Evolutionary conservation across 2,113 vertebrate genomes (phyloP), one percentile per base, ranked within the genome.

Genomic region (Gallinago jamesoni): DNA sequence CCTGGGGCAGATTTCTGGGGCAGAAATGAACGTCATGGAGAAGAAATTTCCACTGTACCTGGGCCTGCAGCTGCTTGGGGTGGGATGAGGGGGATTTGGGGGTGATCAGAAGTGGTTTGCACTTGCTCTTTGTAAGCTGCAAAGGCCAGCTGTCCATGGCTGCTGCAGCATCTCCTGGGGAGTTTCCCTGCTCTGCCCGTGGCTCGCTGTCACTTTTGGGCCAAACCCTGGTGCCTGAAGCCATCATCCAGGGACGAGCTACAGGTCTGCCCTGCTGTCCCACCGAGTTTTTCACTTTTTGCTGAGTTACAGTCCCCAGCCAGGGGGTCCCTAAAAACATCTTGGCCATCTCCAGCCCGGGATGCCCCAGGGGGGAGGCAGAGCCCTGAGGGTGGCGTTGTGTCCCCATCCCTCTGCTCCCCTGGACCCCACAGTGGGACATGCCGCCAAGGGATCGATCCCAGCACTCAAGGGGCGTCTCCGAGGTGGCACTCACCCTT

Each of bases 401-500:
- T 28, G 18, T 31, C 9, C 48, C 35, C 16, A 13, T n/a, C 22
- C 11, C n/a, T 18, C 69, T 70, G 60, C 15, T 50, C 31, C 28
- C 7, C 30, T 0, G 0, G 7, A 25, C 52, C 31, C 19, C 1
- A 0, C 66, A 37, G 41, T 27, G 5, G 2, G 7, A 24, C 43
- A 20, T 3, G 9, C 6, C 14, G 45, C 1, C 0, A 57, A 31
- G 14, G 7, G 22, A 19, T 37, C 4, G 5, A 63, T 33, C 28
- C 37, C 3, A 2, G 11, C 2, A 0, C 22, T 12, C 70, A 14
- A 43, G 41, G 24, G 19, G 21, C 2, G 1, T 3, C 3, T 48
- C 23, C 4, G 30, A 30, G 52, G 28, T 6, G 12, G 8, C 45
- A 70, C 97, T 92, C 96, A 99, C 99, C 98, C 98, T 98, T 67